phyloP scores from a whole-genome alignment of 2,888 invertebrate genomes.

The Oasisia sp. region DNA sequence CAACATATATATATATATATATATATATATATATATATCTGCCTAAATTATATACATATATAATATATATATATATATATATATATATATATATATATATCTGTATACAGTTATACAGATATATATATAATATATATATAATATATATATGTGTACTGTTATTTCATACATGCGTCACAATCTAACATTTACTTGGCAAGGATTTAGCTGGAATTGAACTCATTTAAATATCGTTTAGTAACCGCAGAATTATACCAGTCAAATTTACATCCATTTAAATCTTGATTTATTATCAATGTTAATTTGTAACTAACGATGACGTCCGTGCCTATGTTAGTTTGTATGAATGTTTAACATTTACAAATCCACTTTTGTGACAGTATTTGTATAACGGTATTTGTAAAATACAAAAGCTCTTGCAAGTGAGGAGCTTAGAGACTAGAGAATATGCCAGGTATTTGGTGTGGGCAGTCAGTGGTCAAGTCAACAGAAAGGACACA shows the following conservation, averaged over 20 bases:
- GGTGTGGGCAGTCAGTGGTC: neutral
- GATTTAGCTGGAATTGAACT: neutral
- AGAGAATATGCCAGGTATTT: no score
- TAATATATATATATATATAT: no score
- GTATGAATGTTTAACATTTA: neutral
- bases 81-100: neutral
- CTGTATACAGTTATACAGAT: no score
- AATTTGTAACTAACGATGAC: neutral
- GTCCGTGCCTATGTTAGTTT: neutral
- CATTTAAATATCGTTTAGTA: neutral
- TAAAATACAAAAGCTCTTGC: neutral
- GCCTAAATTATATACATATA: no score
- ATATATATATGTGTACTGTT: no score
- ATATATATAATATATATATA: no score
- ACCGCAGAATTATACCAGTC: neutral
- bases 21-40: no score
- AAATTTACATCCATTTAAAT: neutral
- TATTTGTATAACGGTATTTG: neutral
- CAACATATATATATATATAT: no score
- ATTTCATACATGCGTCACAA: neutral
- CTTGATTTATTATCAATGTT: neutral
- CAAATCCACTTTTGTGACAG: neutral
- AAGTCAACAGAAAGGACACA: neutral
- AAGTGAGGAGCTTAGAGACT: neutral
- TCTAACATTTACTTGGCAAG: neutral